These are phyloP conservation scores for Syrmaticus mikado DNA, from an alignment of 2,113 vertebrate genomes.

Conservation along the genomic window DNA sequence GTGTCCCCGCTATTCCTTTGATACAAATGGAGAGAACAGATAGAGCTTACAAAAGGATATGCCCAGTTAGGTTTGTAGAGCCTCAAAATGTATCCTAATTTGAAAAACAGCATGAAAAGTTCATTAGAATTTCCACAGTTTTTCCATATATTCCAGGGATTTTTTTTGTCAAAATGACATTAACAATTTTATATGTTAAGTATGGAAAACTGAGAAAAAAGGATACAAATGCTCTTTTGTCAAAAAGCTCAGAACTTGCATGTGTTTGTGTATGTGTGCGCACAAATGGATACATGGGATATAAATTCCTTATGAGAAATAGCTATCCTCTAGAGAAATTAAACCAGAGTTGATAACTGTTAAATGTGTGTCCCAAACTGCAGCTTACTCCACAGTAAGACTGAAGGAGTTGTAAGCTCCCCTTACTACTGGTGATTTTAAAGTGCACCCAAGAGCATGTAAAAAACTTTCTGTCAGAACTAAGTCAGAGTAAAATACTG, in stretches of 20 bases:
- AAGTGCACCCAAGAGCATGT: accelerated
- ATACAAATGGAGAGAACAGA: background rate
- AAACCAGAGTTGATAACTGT: background rate
- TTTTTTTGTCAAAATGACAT: background rate
- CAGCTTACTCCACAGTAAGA: background rate
- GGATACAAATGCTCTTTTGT: background rate
- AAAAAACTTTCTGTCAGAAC: background rate
- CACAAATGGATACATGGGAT: background rate
- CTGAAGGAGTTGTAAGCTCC: background rate
- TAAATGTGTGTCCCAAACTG: background rate
- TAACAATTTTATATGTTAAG: background rate
- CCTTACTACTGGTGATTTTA: background rate
- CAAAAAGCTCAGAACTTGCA: background rate
- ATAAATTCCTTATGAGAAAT: background rate
- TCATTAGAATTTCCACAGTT: background rate
- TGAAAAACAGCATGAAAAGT: background rate
- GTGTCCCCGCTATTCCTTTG: accelerated
- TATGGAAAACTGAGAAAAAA: background rate
- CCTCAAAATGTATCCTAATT: background rate
- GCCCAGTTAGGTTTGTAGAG: background rate
- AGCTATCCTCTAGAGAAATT: accelerated
- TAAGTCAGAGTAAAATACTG: background rate
- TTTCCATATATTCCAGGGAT: background rate
- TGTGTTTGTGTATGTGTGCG: background rate
- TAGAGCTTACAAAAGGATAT: background rate